These are phyloP conservation scores for Pelecanoides urinatrix DNA, from an alignment of 2,113 vertebrate species.

Conservation along the genomic window DNA sequence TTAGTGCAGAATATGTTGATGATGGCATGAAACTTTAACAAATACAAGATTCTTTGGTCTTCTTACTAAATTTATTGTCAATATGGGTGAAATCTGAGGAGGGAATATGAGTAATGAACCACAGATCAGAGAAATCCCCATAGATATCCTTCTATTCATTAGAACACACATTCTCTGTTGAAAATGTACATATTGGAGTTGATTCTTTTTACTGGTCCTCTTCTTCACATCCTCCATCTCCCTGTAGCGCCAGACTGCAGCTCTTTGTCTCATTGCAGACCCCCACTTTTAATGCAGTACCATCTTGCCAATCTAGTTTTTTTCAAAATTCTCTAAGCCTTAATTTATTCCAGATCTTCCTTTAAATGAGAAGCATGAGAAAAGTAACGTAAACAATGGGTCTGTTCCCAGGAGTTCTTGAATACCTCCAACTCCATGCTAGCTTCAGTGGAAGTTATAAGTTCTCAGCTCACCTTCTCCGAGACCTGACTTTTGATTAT, in stretches of 20 bases:
- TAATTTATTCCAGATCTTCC: constrained; percentile 47
- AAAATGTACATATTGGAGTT: constrained; percentile 41
- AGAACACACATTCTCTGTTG: constrained; percentile 31
- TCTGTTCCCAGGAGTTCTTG: neutral
- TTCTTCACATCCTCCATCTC: constrained; percentile 17
- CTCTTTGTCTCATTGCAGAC: constrained; percentile 1
- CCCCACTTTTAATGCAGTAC: neutral
- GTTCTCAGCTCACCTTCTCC: neutral
- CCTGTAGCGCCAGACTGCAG: constrained; percentile 11
- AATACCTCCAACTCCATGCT: neutral
- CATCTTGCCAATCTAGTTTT: neutral
- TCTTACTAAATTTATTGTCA: constrained; percentile 21
- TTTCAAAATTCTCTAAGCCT: neutral
- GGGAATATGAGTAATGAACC: constrained; percentile 60
- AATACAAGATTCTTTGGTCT: constrained; percentile 23
- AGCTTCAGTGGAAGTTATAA: neutral
- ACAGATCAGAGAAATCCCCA: constrained; percentile 58
- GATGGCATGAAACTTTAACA: constrained; percentile 43
- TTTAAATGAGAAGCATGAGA: constrained; percentile 24
- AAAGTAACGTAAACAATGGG: neutral
- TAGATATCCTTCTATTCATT: constrained; percentile 50
- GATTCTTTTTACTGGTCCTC: constrained; percentile 27
- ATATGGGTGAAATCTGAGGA: constrained; percentile 58
- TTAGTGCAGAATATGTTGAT: constrained; percentile 19
- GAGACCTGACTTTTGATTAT: neutral